phyloP scores from a whole-genome alignment of 1,140 invertebrate species.

The Muscidifurax raptorellus region DNA sequence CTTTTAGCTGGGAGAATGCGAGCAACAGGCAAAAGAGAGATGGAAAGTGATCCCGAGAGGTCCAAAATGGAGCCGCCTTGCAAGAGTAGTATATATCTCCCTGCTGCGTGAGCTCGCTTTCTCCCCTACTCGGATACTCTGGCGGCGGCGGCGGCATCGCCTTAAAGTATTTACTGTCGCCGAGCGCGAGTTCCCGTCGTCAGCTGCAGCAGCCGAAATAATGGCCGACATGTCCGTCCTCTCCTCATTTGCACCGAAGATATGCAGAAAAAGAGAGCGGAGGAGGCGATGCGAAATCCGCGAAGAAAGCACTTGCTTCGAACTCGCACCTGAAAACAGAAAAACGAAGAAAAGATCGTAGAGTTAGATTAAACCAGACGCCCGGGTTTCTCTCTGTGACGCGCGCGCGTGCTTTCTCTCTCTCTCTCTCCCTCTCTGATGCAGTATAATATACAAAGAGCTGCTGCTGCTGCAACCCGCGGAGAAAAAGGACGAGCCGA shows the following conservation, averaged over 20 bases:
- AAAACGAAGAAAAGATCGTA: constrained; percentile 10
- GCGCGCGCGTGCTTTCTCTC: not conserved
- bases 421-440: too few relatives aligned
- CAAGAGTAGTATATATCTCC: constrained; percentile 26
- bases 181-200: constrained; percentile 51
- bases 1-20: constrained; percentile 16
- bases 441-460: not conserved
- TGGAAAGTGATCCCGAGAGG: constrained; percentile 46
- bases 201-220: constrained; percentile 61
- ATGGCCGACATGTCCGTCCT: constrained; percentile 56
- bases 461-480: not conserved
- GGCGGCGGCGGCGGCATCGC: constrained; percentile 59
- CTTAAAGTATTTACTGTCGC: constrained; percentile 70
- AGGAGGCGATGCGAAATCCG: not conserved
- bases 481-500: not conserved
- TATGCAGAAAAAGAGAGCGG: not conserved
- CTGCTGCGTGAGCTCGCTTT: constrained; percentile 31
- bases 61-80: constrained; percentile 26
- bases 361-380: constrained; percentile 15
- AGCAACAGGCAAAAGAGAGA: constrained; percentile 53
- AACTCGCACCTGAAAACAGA: constrained; percentile 22
- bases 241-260: constrained; percentile 45
- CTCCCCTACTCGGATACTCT: too few relatives aligned
- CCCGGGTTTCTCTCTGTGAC: not conserved
- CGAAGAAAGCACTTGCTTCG: not conserved